Conservation (phyloP, 2,113 vertebrate genomes). For the Microcebus jonahi region DNA sequence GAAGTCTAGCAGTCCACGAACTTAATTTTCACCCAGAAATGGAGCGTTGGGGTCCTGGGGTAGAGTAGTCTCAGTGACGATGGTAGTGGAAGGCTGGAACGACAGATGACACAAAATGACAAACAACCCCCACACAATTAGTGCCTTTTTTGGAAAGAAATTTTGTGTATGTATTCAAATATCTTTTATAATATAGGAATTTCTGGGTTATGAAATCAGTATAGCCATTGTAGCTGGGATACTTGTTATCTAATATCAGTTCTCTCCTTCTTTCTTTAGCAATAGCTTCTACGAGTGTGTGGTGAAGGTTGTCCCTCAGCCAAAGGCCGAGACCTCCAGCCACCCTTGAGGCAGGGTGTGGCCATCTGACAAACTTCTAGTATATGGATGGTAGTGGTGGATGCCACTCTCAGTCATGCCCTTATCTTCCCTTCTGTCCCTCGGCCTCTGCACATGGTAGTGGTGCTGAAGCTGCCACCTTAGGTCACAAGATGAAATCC, state of each 20-base stretch:
- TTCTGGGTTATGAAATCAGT: neutral
- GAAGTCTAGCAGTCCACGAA: neutral
- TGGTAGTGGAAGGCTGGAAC: neutral
- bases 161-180: neutral
- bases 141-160: neutral
- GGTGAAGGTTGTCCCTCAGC: fast-evolving
- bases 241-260: neutral
- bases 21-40: neutral
- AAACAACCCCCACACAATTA: fast-evolving
- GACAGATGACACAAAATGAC: neutral
- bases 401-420: neutral
- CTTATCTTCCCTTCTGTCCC: neutral
- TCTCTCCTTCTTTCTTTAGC: neutral
- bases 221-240: neutral
- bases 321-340: neutral
- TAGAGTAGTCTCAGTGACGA: neutral
- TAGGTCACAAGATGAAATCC: neutral
- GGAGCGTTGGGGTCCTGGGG: neutral
- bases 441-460: neutral
- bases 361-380: neutral
- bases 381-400: too few relatives aligned
- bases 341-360: neutral
- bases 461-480: neutral
- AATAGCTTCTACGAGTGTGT: neutral
- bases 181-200: neutral